phyloP scores from a whole-genome alignment of 2,797 vertebrate species.

The Rhinatrema bivittatum region DNA sequence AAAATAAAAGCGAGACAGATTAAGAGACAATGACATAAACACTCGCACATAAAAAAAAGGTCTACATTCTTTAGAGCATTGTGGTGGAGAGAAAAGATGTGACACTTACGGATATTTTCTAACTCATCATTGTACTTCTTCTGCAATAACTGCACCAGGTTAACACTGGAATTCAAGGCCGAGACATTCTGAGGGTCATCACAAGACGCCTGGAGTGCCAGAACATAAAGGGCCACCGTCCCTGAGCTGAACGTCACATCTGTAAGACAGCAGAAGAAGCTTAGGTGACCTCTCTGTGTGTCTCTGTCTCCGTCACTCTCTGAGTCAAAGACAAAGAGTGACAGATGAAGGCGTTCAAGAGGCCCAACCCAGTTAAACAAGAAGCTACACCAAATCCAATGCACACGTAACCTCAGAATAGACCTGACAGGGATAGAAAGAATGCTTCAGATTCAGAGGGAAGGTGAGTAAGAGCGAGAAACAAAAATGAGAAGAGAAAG shows the following conservation, averaged over 20 bases:
- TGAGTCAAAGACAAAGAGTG: too few relatives aligned
- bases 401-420: too few relatives aligned
- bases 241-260: background rate
- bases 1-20: background rate
- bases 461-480: too few relatives aligned
- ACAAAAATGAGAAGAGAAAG: background rate
- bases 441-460: too few relatives aligned
- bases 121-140: conserved; percentile 23
- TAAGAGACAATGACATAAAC: background rate
- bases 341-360: too few relatives aligned
- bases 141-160: conserved; percentile 2
- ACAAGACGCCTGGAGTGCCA: conserved; percentile 16
- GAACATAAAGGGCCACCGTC: conserved; percentile 14
- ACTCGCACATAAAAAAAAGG: too few relatives aligned
- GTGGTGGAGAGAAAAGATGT: too few relatives aligned
- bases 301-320: background rate
- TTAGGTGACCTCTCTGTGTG: background rate
- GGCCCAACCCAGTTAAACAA: too few relatives aligned
- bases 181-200: background rate
- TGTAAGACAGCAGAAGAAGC: conserved; percentile 3
- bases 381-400: too few relatives aligned
- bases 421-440: background rate
- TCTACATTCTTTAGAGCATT: too few relatives aligned
- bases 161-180: rapidly evolving
- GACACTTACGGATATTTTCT: conserved; percentile 24